Evolutionary conservation across 2,888 invertebrate species (phyloP).

Genomic region (Epistrophella euchroma): DNA sequence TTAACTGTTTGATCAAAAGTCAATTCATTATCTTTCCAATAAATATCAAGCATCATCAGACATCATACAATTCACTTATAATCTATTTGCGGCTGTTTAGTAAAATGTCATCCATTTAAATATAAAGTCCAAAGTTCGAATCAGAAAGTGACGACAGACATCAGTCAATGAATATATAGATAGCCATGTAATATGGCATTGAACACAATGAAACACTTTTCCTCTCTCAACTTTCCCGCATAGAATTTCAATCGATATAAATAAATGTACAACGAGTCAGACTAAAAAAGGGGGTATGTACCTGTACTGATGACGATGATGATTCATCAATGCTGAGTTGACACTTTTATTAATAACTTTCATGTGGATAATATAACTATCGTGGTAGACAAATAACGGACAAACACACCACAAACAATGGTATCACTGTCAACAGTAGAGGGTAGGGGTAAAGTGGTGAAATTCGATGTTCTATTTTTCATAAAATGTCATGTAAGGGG

Average conservation of each 20-base stretch:
- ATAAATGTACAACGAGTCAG: not conserved
- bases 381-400: slow-evolving; percentile 1
- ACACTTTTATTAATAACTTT: slow-evolving; percentile 22
- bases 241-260: slow-evolving; percentile 30
- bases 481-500: slow-evolving; percentile 10
- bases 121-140: slow-evolving; percentile 19
- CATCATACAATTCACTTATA: not conserved
- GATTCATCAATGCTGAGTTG: slow-evolving; percentile 29
- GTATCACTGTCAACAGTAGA: not conserved
- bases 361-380: slow-evolving; percentile 12
- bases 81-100: slow-evolving; percentile 8
- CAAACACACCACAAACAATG: slow-evolving; percentile 8
- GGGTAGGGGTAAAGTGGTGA: slow-evolving; percentile 14
- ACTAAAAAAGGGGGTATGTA: slow-evolving; percentile 1
- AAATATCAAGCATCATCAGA: not conserved
- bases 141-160: slow-evolving; percentile 24
- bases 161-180: slow-evolving; percentile 2
- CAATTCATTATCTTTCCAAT: not conserved
- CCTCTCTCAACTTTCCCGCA: slow-evolving; percentile 4
- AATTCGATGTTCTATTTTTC: slow-evolving; percentile 7
- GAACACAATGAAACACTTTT: slow-evolving; percentile 18
- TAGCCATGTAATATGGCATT: slow-evolving; percentile 5
- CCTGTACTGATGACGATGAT: not conserved
- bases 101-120: slow-evolving; percentile 5
- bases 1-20: not conserved